Evolutionary conservation across 2,113 vertebrate species (phyloP).

Genomic region (Pteruthius melanotis): DNA sequence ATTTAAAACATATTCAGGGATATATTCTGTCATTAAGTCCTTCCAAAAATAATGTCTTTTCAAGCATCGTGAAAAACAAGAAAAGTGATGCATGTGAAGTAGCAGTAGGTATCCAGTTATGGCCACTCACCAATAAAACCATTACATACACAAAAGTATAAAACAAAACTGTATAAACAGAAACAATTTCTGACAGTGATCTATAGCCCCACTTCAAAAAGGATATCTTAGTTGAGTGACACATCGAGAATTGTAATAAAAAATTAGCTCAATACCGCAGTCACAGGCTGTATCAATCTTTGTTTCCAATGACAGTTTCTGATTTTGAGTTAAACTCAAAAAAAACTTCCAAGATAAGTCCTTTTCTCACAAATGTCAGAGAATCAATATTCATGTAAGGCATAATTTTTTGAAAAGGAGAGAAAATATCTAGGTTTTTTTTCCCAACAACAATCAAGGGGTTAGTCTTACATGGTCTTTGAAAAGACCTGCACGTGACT

Average conservation of each 20-base stretch:
- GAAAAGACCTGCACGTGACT: not conserved
- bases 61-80: not conserved
- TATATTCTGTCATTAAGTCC: not conserved
- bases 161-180: conserved; percentile 65
- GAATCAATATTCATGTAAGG: conserved; percentile 42
- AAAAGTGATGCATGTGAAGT: conserved; percentile 7
- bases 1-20: not conserved
- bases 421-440: not conserved
- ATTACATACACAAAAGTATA: conserved; percentile 39
- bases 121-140: conserved; percentile 55
- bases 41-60: not conserved
- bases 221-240: conserved; percentile 67
- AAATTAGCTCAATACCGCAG: conserved; percentile 67
- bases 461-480: not conserved
- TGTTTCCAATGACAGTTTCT: conserved; percentile 55
- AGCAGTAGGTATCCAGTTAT: conserved; percentile 52
- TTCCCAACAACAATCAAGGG: not conserved
- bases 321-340: conserved; percentile 10
- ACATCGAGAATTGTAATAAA: conserved; percentile 69
- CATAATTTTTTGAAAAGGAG: not conserved
- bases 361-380: not conserved
- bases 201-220: conserved; percentile 60
- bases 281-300: conserved; percentile 69
- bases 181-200: conserved; percentile 69
- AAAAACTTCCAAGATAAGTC: not conserved